Evolutionary conservation across 53 echinoderm and acorn worm species (phyloP).

Genomic region (Arbacia lixula): DNA sequence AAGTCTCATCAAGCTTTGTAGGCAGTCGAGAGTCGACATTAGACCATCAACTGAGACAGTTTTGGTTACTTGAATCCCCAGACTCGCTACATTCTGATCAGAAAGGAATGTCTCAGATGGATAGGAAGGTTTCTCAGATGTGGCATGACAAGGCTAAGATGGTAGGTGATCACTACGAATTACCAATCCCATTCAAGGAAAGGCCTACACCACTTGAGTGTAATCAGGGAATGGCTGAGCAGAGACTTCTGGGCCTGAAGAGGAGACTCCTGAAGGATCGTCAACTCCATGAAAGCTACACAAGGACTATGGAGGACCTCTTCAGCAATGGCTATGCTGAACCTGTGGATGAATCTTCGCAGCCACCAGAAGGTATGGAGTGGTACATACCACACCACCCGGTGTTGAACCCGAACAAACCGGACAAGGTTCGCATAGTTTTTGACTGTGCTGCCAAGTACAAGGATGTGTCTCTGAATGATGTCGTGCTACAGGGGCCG

Average conservation of each 20-base stretch:
- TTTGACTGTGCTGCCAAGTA: slow-evolving; percentile 24
- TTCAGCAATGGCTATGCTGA: too few relatives aligned
- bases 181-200: too few relatives aligned
- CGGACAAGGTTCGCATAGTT: slow-evolving; percentile 30
- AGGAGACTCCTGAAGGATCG: too few relatives aligned
- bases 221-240: too few relatives aligned
- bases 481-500: slow-evolving; percentile 64
- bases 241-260: too few relatives aligned
- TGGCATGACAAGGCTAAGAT: neutral
- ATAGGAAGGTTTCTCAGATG: neutral
- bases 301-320: neutral
- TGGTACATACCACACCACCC: slow-evolving; percentile 42
- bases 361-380: neutral
- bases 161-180: too few relatives aligned
- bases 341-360: neutral
- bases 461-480: slow-evolving; percentile 53
- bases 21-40: too few relatives aligned
- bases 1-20: too few relatives aligned
- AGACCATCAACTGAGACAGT: neutral
- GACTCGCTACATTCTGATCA: neutral
- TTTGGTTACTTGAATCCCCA: neutral
- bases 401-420: slow-evolving; percentile 23
- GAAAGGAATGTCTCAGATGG: neutral
- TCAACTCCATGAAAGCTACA: too few relatives aligned
- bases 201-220: too few relatives aligned